phyloP scores from a whole-genome alignment of 2,888 invertebrate genomes.

The Cheilosia grossa region DNA sequence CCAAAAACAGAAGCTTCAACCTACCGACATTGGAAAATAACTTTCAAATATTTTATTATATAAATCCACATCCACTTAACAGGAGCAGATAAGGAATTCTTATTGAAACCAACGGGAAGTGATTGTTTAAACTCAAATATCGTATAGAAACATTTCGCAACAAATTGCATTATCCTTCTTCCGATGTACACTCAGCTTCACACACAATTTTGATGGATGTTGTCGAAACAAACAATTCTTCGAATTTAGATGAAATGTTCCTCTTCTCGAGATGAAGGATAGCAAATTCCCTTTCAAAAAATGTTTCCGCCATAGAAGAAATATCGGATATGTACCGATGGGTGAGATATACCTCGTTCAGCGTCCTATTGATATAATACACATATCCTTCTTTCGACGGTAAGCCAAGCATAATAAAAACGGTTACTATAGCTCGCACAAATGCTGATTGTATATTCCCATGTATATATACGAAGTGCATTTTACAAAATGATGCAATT shows the following conservation, averaged over 20 bases:
- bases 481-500: conserved; percentile 35
- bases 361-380: not conserved
- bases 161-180: conserved; percentile 18
- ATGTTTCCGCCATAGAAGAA: not conserved
- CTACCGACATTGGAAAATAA: not conserved
- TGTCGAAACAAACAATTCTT: conserved; percentile 35
- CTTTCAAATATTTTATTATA: not conserved
- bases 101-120: not conserved
- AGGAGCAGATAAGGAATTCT: not conserved
- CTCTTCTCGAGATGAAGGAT: not conserved
- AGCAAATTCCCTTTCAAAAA: not conserved
- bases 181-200: not conserved
- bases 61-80: not conserved
- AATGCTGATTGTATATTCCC: not conserved
- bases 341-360: not conserved
- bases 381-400: not conserved
- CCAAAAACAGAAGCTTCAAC: not conserved
- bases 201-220: conserved; percentile 27
- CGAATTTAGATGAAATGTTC: conserved; percentile 15
- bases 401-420: not conserved
- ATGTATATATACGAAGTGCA: conserved; percentile 27
- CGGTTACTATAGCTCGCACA: not conserved
- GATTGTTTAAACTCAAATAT: not conserved
- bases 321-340: conserved; percentile 20
- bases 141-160: conserved; percentile 1